Evolutionary conservation across 2,797 vertebrate genomes (phyloP), one percentile per base, ranked within the genome.

Genomic region (Acrocephalus scirpaceus): DNA sequence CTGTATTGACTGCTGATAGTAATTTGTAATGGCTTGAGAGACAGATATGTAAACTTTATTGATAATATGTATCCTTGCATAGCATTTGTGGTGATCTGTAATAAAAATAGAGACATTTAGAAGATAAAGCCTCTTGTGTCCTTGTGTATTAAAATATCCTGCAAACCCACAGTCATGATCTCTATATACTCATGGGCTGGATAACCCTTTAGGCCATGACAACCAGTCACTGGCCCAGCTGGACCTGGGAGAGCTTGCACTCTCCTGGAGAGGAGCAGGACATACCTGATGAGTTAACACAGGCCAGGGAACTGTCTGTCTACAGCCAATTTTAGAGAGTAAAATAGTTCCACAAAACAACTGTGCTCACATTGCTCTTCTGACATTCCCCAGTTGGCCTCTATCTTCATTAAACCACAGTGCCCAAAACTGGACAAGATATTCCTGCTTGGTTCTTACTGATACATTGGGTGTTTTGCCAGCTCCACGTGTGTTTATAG

Each of bases 361-460:
- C 57, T 64, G 25, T 27, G 22, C 26, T 86, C n/a, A 21, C 1
- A 1, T 1, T 88, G 71, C 23, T 71, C 32, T 83, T 79, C 48
- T 80, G 69, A 45, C 57, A 45, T 13, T 62, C 5, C 8, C 8
- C 50, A 72, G 0, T 12, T 74, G 57, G 40, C 40, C 30, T 86
- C 13, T 25, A 57, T 67, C 47, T 84, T 72, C 67, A 74, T 2
- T 38, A 73, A 92, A 57, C 14, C 58, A 60, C 50, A 48, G 54
- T 69, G 62, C 50, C 81, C 87, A 74, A 89, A 95, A 78, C 45
- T 57, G 66, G 66, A 86, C 13, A 89, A 91, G 62, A 5, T 72
- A 81, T 81, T 91, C 71, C 71, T 3, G 1, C 70, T 72, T 3
- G 1, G 40, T 45, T 23, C 42, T 56, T 30, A 32, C 70, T 67